Conservation (phyloP, 2,113 vertebrate species). For the Cathartes aura region DNA sequence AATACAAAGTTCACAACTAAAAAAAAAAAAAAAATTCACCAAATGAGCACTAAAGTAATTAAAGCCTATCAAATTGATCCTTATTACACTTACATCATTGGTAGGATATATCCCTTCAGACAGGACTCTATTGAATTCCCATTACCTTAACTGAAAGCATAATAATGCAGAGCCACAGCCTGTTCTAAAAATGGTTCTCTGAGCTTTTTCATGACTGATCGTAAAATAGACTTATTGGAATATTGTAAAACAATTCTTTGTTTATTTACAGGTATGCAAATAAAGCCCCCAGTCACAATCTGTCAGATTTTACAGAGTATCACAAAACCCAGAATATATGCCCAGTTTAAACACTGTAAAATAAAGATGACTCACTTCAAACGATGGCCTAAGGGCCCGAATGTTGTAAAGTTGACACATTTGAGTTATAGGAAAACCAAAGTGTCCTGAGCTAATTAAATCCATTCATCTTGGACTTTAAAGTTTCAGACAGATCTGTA, state of each 20-base stretch:
- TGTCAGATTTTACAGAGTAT: not conserved
- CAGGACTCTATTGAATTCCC: not conserved
- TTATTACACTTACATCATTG: not conserved
- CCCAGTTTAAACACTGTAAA: not conserved
- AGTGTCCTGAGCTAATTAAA: slow-evolving; percentile 44
- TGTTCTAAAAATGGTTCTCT: not conserved
- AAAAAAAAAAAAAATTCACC: not conserved
- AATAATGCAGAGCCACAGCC: not conserved
- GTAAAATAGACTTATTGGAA: not conserved
- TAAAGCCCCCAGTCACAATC: not conserved
- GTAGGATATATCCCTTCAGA: not conserved
- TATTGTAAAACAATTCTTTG: not conserved
- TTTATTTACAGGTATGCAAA: slow-evolving; percentile 46
- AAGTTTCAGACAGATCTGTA: slow-evolving; percentile 1
- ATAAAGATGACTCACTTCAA: slow-evolving; percentile 5
- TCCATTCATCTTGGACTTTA: slow-evolving; percentile 16
- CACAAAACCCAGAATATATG: not conserved
- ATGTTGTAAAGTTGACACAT: not conserved
- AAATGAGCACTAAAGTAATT: not conserved
- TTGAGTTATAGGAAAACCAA: slow-evolving; percentile 28
- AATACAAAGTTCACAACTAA: not conserved
- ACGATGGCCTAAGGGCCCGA: not conserved
- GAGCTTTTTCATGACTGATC: not conserved
- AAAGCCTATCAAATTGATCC: not conserved
- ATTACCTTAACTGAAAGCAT: slow-evolving; percentile 9